Evolutionary conservation across 2,888 invertebrate species (phyloP).

Genomic region (Dicycla oo): DNA sequence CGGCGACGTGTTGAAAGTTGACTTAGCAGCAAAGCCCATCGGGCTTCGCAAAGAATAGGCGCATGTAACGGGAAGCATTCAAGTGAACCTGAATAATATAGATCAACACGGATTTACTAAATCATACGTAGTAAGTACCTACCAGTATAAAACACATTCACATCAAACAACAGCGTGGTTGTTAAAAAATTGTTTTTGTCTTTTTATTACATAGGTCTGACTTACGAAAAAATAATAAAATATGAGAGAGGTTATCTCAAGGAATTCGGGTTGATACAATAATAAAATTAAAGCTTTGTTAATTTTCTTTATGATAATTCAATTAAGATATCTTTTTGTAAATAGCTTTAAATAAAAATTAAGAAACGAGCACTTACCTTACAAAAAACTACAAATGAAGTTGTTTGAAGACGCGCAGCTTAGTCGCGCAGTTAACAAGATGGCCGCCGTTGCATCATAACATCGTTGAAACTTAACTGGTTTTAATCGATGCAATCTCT

Average conservation of each 20-base stretch:
- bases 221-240: background rate
- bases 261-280: background rate
- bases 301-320: background rate
- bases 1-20: background rate
- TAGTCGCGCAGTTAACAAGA: constrained; percentile 55
- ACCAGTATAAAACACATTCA: background rate
- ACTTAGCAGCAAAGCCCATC: background rate
- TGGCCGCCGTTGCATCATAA: constrained; percentile 62
- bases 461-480: constrained; percentile 44
- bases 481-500: constrained; percentile 48
- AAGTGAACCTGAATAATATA: background rate
- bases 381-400: constrained; percentile 33
- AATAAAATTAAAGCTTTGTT: background rate
- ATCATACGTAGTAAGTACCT: background rate
- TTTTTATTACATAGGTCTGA: background rate
- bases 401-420: constrained; percentile 37
- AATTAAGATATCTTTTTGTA: background rate
- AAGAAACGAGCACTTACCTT: constrained; percentile 41
- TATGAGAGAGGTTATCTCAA: background rate
- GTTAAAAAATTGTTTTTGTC: background rate
- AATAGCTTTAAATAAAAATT: background rate
- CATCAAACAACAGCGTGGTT: background rate
- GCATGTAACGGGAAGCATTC: background rate
- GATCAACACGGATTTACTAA: background rate
- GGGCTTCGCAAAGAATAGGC: background rate